Evolutionary conservation across 92 coral and sea anemone genomes (phyloP), one percentile per base, ranked within the genome.

Genomic region (Bergia sp.): DNA sequence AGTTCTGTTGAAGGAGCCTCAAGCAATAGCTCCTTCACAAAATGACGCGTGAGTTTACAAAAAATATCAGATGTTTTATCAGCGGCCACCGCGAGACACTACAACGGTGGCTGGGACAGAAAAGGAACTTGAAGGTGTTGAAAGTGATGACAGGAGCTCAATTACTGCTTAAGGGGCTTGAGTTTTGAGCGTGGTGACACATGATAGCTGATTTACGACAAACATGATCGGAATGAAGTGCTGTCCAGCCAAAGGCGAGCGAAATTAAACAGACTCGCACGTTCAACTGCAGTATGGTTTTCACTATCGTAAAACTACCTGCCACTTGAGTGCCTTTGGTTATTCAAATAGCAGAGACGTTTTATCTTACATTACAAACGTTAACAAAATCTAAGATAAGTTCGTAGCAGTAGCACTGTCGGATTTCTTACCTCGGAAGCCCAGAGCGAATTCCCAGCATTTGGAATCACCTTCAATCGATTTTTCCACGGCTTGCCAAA

Each of bases 371-470:
- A 7, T 5, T 73, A 40, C 78, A 37, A 69, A 71, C 65, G 78
- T 44, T 39, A 1, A 36, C 64, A 49, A 44, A 71, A 13, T 72
- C 29, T 71, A 84, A 47, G 29, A 44, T 71, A 84, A 23, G 12
- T 45, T 49, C 67, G 42, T 44, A 66, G 12, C 38, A 16, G 21
- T 69, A 73, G 29, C 72, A 69, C 55, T 11, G 66, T 42, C 44
- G 39, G 37, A 50, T 39, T 66, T 42, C 95, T 76, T 69, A 94
- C 97, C 97, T 97, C 96, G 3, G 99, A 95, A 74, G 94, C 88
- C 99, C 99, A 97, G 18, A 93, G 92, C 40, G 99, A 93, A 80
- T 91, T 97, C 67, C 98, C 99, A 76, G 98, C 98, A 58, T 96
- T 97, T 10, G 99, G 90, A 57, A 96, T 95, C 76, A 96, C 95